Conservation (phyloP, 2,797 vertebrate species). For the Cynopterus sphinx region DNA sequence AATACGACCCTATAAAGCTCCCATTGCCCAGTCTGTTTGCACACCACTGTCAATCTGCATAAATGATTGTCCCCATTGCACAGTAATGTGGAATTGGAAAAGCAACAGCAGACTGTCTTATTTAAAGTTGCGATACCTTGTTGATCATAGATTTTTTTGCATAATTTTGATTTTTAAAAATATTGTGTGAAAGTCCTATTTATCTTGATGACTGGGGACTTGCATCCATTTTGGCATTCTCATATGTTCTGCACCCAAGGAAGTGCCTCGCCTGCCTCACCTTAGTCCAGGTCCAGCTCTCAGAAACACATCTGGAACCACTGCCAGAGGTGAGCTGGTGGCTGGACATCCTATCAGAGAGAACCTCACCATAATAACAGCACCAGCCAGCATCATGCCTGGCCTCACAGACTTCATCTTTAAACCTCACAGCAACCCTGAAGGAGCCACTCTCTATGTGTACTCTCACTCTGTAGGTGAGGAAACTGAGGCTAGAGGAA, state of each 20-base stretch:
- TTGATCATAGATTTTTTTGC: not conserved
- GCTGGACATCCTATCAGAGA: accelerated
- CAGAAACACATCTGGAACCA: accelerated
- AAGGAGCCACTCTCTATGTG: not conserved
- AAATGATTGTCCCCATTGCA: accelerated
- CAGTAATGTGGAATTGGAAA: accelerated
- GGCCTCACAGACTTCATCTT: not conserved
- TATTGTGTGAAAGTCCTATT: not conserved
- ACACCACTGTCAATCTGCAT: not conserved
- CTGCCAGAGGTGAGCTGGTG: not conserved
- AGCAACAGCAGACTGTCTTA: not conserved
- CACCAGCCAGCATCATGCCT: accelerated
- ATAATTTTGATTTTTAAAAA: not conserved
- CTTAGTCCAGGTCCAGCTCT: not conserved
- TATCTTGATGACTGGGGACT: not conserved
- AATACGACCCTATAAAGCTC: accelerated
- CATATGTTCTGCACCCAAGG: not conserved
- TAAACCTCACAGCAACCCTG: not conserved
- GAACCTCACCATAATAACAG: not conserved
- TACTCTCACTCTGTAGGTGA: not conserved
- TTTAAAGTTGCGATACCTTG: not conserved
- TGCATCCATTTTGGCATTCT: too few species aligned
- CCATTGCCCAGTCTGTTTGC: accelerated
- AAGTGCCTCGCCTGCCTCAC: not conserved
- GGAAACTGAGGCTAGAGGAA: not conserved